Percentiles rank a stretch among this genome's conserved stretches.
phyloP scores from a whole-genome alignment of 2,797 vertebrate genomes.

The Notolepis coatsorum region DNA sequence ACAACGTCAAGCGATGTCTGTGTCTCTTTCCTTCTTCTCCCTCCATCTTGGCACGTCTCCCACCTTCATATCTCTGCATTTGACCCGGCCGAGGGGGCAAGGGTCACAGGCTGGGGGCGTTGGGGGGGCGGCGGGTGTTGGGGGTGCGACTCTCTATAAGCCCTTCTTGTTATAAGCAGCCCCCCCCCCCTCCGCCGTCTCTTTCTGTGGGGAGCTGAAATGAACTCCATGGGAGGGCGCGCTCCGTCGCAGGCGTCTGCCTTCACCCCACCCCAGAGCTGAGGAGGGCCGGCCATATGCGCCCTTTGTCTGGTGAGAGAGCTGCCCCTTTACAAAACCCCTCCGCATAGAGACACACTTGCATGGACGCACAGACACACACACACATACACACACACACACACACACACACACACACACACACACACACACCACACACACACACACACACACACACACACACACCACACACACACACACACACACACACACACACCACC shows the following conservation, averaged over 20 bases:
- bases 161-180: slow-evolving; percentile 67
- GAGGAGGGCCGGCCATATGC: slow-evolving; percentile 81
- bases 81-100: slow-evolving; percentile 61
- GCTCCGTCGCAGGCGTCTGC: slow-evolving; percentile 72
- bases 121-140: slow-evolving; percentile 24
- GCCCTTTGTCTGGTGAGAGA: slow-evolving; percentile 76
- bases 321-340: slow-evolving; percentile 46
- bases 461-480: slow-evolving; percentile 30
- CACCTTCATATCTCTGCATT: slow-evolving; percentile 61
- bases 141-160: slow-evolving; percentile 53
- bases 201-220: slow-evolving; percentile 69
- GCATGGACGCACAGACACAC: neutral
- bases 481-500: slow-evolving; percentile 30
- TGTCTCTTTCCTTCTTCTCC: slow-evolving; percentile 5
- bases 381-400: neutral
- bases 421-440: neutral
- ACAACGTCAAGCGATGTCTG: neutral
- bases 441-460: neutral
- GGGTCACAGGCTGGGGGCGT: slow-evolving; percentile 62
- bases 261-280: slow-evolving; percentile 66
- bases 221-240: slow-evolving; percentile 76
- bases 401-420: slow-evolving; percentile 16
- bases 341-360: neutral
- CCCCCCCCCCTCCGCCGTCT: slow-evolving; percentile 52
- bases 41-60: slow-evolving; percentile 56